Percentiles rank a stretch among this genome's conserved stretches.
phyloP scores from a whole-genome alignment of 2,888 invertebrate species.

The Agonopterix alstromeriana region DNA sequence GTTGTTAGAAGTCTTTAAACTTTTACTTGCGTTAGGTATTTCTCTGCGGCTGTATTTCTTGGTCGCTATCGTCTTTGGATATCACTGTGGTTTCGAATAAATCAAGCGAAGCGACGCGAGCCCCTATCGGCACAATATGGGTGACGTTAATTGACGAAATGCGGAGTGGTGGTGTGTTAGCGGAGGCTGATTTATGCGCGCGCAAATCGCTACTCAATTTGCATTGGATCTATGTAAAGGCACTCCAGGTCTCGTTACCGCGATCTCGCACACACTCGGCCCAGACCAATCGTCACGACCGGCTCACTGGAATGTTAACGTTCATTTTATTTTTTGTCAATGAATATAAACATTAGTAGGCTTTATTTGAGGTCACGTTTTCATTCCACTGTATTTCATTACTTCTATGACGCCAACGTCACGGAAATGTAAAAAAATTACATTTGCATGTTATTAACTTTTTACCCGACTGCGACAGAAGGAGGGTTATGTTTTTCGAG shows the following conservation, averaged over 20 bases:
- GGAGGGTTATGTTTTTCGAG: too few species aligned
- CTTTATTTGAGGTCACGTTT: not conserved
- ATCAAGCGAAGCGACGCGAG: conserved; percentile 28
- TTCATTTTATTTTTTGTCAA: conserved; percentile 27
- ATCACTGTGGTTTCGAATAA: conserved; percentile 25
- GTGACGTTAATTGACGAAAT: conserved; percentile 61
- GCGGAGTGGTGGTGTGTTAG: conserved; percentile 33
- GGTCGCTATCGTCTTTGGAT: conserved; percentile 16
- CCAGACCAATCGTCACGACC: conserved; percentile 49
- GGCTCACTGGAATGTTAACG: conserved; percentile 28
- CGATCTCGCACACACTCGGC: conserved; percentile 33
- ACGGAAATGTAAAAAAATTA: too few species aligned
- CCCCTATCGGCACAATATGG: conserved; percentile 39
- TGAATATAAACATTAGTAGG: conserved; percentile 18
- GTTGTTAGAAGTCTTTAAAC: conserved; percentile 19
- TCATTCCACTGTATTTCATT: too few species aligned
- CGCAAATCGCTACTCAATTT: conserved; percentile 58
- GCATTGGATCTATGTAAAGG: conserved; percentile 63
- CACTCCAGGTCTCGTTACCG: conserved; percentile 53
- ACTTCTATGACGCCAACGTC: too few species aligned
- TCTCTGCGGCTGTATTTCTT: conserved; percentile 3
- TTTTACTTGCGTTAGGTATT: conserved; percentile 15
- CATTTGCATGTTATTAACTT: too few species aligned
- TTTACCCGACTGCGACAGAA: too few species aligned
- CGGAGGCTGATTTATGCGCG: conserved; percentile 46